Conservation (phyloP, 2,888 invertebrate genomes). For the Amphimallon solstitiale region DNA sequence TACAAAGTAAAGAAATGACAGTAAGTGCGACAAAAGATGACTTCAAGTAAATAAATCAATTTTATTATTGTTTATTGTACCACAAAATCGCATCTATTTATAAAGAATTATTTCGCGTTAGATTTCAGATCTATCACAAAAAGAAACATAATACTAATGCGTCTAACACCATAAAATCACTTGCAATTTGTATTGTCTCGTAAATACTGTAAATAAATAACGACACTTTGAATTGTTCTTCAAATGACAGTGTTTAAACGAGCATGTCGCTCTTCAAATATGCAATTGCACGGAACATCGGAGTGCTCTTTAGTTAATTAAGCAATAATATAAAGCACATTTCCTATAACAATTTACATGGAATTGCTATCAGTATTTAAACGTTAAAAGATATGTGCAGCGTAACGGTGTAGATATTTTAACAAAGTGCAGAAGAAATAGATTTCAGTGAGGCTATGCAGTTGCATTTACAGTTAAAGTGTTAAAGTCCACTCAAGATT, state of each 20-base stretch:
- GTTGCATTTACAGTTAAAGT: too few species aligned
- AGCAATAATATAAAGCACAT: neutral
- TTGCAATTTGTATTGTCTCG: neutral
- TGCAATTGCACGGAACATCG: slow-evolving; percentile 5
- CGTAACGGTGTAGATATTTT: neutral
- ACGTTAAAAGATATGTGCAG: neutral
- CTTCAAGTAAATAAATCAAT: too few species aligned
- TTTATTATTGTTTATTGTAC: too few species aligned
- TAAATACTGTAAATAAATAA: slow-evolving; percentile 4
- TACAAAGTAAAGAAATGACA: too few species aligned
- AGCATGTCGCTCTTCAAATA: neutral
- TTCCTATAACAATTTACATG: slow-evolving; percentile 1
- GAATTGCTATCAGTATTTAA: slow-evolving; percentile 4
- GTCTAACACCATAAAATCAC: neutral
- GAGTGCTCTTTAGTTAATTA: slow-evolving; percentile 2
- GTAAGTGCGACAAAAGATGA: too few species aligned
- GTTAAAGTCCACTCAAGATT: too few species aligned
- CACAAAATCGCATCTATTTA: too few species aligned
- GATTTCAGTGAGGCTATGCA: too few species aligned
- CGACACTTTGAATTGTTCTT: neutral
- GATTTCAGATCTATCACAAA: neutral
- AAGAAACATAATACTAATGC: neutral
- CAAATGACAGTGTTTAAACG: neutral
- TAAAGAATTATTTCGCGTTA: too few species aligned
- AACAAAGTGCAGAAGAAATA: too few species aligned